phyloP scores from a whole-genome alignment of 2,888 invertebrate genomes.

The Herminia tarsipennalis region DNA sequence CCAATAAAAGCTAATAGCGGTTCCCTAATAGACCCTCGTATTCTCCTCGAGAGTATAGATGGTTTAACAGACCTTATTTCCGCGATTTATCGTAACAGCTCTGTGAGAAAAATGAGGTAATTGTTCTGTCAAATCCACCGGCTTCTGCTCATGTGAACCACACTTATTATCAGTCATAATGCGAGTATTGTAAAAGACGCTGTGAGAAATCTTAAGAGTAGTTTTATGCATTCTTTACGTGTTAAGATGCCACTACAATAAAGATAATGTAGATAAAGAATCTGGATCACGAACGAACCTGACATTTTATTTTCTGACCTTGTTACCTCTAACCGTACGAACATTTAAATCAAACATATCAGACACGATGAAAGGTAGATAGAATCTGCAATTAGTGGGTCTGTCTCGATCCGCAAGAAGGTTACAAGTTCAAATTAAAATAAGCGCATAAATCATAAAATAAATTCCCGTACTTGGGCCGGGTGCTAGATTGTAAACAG shows the following conservation, averaged over 20 bases:
- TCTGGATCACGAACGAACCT: constrained; percentile 41
- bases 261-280: constrained; percentile 41
- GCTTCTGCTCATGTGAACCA: constrained; percentile 62
- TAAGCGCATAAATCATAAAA: constrained; percentile 39
- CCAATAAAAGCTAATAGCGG: constrained; percentile 38
- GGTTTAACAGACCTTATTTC: constrained; percentile 59
- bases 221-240: constrained; percentile 44
- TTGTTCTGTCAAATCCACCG: constrained; percentile 69
- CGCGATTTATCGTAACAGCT: constrained; percentile 57
- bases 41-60: constrained; percentile 22
- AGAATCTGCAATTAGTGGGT: constrained; percentile 39
- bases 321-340: constrained; percentile 43
- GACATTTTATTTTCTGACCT: constrained; percentile 46
- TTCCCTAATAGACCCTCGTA: constrained; percentile 46
- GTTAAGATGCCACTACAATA: constrained; percentile 36
- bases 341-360: constrained; percentile 47
- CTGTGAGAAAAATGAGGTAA: constrained; percentile 71
- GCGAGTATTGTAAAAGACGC: constrained; percentile 42
- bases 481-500: constrained; percentile 31
- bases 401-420: constrained; percentile 47
- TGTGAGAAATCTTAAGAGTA: constrained; percentile 64
- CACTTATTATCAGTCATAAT: constrained; percentile 57
- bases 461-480: constrained; percentile 26
- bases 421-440: constrained; percentile 54
- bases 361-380: constrained; percentile 42